phyloP scores from a whole-genome alignment of 2,888 invertebrate genomes.

The Trichopoda pennipes region DNA sequence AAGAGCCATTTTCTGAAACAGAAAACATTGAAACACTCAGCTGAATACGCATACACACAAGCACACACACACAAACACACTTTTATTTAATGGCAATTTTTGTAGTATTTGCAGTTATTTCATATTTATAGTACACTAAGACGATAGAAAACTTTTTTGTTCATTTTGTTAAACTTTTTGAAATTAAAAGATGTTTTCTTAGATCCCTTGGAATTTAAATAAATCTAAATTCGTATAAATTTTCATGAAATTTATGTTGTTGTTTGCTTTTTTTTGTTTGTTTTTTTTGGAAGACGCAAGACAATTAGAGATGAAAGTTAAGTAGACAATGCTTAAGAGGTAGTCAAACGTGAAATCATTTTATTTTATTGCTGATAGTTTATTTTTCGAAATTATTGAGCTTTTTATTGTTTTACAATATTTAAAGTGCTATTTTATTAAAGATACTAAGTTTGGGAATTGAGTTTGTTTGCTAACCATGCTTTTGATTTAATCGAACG shows the following conservation, averaged over 20 bases:
- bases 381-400: too few species aligned
- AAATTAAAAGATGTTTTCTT: constrained; percentile 49
- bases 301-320: constrained; percentile 42
- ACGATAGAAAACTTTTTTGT: constrained; percentile 21
- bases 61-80: constrained; percentile 3
- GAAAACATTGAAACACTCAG: constrained; percentile 15
- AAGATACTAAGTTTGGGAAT: too few species aligned
- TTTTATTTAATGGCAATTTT: constrained; percentile 14
- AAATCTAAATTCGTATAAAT: constrained; percentile 46
- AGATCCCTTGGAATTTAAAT: constrained; percentile 55
- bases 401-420: too few species aligned
- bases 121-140: constrained; percentile 57
- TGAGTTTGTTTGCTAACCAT: too few species aligned
- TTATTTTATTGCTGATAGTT: neutral
- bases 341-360: constrained; percentile 10
- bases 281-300: constrained; percentile 41
- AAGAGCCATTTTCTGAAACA: constrained; percentile 44
- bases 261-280: too few species aligned
- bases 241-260: constrained; percentile 39
- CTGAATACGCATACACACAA: neutral
- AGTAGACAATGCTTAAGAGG: constrained; percentile 5
- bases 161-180: constrained; percentile 15
- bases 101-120: constrained; percentile 43
- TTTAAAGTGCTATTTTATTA: too few species aligned
- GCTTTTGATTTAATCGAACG: too few species aligned